A percentile compares a stretch with the other conserved stretches of the same genome.
phyloP scores from a whole-genome alignment of 1,140 invertebrate species.

The Penaeus japonicus region DNA sequence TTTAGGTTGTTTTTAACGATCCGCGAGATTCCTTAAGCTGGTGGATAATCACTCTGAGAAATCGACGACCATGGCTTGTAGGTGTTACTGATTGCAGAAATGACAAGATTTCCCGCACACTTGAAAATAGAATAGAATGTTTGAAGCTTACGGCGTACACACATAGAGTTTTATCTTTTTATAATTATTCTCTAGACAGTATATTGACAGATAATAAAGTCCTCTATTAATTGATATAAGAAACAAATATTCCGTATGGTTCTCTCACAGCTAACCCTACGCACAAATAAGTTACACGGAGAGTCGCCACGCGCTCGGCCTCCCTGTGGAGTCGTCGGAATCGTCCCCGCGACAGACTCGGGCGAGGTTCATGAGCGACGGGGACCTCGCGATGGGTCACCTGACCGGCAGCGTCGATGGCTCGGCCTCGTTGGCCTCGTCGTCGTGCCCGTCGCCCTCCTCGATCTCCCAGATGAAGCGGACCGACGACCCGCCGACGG shows the following conservation, averaged over 20 bases:
- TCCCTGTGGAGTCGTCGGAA: constrained; percentile 19
- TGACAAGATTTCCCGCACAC: background rate
- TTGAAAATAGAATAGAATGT: background rate
- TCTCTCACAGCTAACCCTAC: too few relatives aligned
- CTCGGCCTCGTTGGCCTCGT: constrained; percentile 32
- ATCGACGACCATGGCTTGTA: background rate
- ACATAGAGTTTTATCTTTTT: too few relatives aligned
- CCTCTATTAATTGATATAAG: background rate
- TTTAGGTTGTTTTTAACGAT: too few relatives aligned
- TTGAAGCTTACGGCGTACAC: too few relatives aligned
- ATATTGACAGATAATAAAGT: background rate
- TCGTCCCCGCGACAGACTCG: constrained; percentile 17
- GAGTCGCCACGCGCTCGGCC: constrained; percentile 23
- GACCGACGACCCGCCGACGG: constrained; percentile 24
- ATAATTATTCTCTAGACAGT: background rate
- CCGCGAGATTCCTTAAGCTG: too few relatives aligned
- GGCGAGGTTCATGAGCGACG: constrained; percentile 39
- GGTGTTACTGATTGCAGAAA: background rate
- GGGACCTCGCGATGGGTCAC: constrained; percentile 41
- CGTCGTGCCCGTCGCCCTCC: constrained; percentile 46
- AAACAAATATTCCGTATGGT: background rate
- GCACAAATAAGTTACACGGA: background rate
- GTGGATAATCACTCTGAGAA: too few relatives aligned
- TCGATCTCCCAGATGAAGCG: constrained; percentile 55
- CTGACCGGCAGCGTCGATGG: background rate